phyloP scores from a whole-genome alignment of 2,113 vertebrate genomes.

The Triplophysa rosa region DNA sequence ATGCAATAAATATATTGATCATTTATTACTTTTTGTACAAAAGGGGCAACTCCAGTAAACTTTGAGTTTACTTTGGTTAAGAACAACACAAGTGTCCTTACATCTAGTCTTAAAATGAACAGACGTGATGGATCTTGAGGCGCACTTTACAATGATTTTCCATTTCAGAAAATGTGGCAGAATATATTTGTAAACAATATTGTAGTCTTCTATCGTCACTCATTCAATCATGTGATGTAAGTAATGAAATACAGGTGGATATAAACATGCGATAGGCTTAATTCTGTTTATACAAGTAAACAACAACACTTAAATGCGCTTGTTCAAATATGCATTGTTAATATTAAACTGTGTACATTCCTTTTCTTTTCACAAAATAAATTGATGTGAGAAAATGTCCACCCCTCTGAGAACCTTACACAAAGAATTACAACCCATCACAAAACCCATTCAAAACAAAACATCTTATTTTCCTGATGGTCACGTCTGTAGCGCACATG shows the following conservation, averaged over 20 bases:
- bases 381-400: neutral
- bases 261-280: neutral
- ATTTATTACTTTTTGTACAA: slow-evolving; percentile 48
- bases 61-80: neutral
- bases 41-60: neutral
- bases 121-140: neutral
- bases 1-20: slow-evolving; percentile 41
- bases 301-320: neutral
- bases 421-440: neutral
- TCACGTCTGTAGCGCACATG: neutral
- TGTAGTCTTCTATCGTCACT: neutral
- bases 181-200: slow-evolving; percentile 2
- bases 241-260: neutral
- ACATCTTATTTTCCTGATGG: neutral
- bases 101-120: neutral
- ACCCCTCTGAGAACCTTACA: neutral
- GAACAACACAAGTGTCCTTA: neutral
- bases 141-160: neutral
- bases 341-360: neutral
- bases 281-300: neutral
- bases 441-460: neutral
- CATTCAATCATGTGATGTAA: neutral
- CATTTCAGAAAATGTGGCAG: neutral
- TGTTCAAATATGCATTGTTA: slow-evolving; percentile 3
- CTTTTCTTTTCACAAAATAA: neutral